Evolutionary conservation across 1,140 invertebrate genomes (phyloP), one percentile per base, ranked within the genome.

Genomic region (Muscidifurax raptorellus): DNA sequence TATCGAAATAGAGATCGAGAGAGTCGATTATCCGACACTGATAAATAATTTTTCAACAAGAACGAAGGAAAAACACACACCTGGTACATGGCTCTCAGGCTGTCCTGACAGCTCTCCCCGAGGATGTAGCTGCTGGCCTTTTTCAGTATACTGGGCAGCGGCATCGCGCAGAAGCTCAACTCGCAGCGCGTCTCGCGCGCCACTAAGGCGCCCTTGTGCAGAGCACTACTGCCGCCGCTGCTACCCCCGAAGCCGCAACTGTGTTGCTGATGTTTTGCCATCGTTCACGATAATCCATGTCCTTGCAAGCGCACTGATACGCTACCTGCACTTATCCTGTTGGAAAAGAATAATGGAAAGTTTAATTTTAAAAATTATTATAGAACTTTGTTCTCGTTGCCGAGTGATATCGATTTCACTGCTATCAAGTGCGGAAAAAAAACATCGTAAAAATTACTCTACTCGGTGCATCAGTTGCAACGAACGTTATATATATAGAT

Each of bases 71-170:
- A 30, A 67, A 40, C 12, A 12, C 25, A 0, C 32, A 97, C 96
- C 89, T 96, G 95, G 88, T 96, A 97, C 83, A 92, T 88, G 3
- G 88, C 89, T 1, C 90, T 88, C 28, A 89, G 86, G 27, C 84
- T 87, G 15, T 92, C 90, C 5, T 93, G 88, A 88, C 94, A 94
- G 84, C 94, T 94, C n/a, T 95, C 94, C n/a, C 96, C 96, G 27
- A 96, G 93, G 86, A 97, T 96, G 85, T 96, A 96, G 88, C 95
- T 96, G 72, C 96, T 96, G 32, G 96, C 96, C 85, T 96, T 95
- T 87, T 94, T 96, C 27, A 97, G 93, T 67, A 97, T 95, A 88
- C 95, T 96, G 59, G 95, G 95, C 81, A 97, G 93, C 82, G 96
- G 96, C 96, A 97, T 97, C 86, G 85, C 88, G 40, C 85, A 86